phyloP scores from a whole-genome alignment of 2,888 invertebrate genomes.

The Oscheius sp. region DNA sequence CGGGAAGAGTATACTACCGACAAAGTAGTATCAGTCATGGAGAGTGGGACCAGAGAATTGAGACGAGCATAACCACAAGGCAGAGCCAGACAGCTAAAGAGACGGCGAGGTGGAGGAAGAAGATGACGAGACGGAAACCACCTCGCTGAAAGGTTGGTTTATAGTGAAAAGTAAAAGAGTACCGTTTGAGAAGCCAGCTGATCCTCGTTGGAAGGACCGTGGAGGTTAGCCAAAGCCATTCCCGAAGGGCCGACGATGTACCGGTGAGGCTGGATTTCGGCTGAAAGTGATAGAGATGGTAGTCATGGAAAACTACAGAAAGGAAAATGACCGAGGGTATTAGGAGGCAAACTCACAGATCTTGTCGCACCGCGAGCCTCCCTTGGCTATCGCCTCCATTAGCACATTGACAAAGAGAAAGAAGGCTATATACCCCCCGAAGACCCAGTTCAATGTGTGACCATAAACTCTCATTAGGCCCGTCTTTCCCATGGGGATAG shows the following conservation, averaged over 20 bases:
- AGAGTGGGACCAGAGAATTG: conserved; percentile 54
- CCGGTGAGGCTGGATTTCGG: conserved; percentile 50
- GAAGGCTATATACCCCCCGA: conserved; percentile 59
- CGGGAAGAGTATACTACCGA: conserved; percentile 10
- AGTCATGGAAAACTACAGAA: background rate
- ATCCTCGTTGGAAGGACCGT: conserved; percentile 51
- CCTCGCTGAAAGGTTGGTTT: background rate
- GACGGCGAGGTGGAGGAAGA: conserved; percentile 54
- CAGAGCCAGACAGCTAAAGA: conserved; percentile 54
- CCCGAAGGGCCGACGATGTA: conserved; percentile 59
- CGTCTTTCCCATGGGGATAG: conserved; percentile 62
- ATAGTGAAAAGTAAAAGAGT: background rate
- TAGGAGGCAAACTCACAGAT: conserved; percentile 16
- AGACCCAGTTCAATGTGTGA: conserved; percentile 59
- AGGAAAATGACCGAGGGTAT: background rate
- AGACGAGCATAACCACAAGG: conserved; percentile 57
- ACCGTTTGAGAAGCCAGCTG: conserved; percentile 49
- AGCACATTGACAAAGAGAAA: conserved; percentile 53
- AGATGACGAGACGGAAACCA: conserved; percentile 51
- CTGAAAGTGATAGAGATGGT: conserved; percentile 1
- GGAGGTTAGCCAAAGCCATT: conserved; percentile 57
- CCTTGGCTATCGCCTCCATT: conserved; percentile 46
- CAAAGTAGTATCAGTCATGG: conserved; percentile 31
- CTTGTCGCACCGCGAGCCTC: conserved; percentile 13
- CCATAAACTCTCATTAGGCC: conserved; percentile 57